Evolutionary conservation across 2,113 vertebrate genomes (phyloP).

Genomic region (Callipepla californica): DNA sequence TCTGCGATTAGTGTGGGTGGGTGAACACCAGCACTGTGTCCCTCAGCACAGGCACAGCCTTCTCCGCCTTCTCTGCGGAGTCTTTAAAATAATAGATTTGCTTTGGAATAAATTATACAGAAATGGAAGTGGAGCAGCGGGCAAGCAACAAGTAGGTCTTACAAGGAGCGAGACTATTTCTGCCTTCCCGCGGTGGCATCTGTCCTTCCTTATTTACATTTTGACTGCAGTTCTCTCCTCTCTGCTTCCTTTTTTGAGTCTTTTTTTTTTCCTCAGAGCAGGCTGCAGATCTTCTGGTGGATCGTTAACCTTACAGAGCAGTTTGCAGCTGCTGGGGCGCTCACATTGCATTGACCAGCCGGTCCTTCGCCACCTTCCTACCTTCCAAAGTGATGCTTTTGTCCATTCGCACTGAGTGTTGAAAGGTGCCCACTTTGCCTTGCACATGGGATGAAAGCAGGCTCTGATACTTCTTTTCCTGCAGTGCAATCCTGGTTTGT

Average conservation of each 20-base stretch:
- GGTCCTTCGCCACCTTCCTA: background rate
- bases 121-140: background rate
- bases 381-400: background rate
- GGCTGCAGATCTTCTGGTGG: constrained; percentile 24
- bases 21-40: background rate
- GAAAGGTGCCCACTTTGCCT: background rate
- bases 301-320: background rate
- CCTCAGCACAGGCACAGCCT: background rate
- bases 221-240: background rate
- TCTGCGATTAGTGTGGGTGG: background rate
- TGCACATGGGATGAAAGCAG: background rate
- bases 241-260: constrained; percentile 23
- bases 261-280: constrained; percentile 9
- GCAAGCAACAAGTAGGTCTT: background rate
- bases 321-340: background rate
- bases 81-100: constrained; percentile 38
- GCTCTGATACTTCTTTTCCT: background rate
- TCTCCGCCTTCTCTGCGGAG: background rate
- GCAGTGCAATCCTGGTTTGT: background rate
- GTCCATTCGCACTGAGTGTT: background rate
- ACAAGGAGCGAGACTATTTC: background rate
- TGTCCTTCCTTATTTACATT: constrained; percentile 16
- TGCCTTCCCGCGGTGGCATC: background rate
- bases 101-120: constrained; percentile 30
- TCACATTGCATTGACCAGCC: background rate